phyloP scores from a whole-genome alignment of 2,113 vertebrate species.

The Neoarius graeffei region DNA sequence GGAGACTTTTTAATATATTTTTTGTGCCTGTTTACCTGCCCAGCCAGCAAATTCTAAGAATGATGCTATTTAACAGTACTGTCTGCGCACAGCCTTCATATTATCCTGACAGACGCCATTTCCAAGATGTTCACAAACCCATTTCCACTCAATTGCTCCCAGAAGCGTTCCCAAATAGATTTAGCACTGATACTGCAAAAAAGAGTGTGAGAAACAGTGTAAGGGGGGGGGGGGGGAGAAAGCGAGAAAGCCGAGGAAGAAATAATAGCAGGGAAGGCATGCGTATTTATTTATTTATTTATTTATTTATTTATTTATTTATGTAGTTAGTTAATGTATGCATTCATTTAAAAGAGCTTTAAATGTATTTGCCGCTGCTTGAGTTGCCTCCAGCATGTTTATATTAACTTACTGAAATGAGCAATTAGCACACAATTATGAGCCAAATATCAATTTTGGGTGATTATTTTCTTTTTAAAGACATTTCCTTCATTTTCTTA shows the following conservation, averaged over 20 bases:
- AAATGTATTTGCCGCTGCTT: constrained; percentile 72
- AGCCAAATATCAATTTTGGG: constrained; percentile 66
- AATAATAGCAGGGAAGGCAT: not conserved
- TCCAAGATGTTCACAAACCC: constrained; percentile 75
- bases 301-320: not conserved
- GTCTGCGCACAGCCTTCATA: constrained; percentile 68
- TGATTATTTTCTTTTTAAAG: constrained; percentile 61
- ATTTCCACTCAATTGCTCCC: constrained; percentile 77
- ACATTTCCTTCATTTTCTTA: constrained; percentile 6
- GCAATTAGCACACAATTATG: constrained; percentile 73
- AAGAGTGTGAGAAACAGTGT: constrained; percentile 60
- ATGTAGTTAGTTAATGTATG: constrained; percentile 46
- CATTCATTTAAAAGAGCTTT: constrained; percentile 68
- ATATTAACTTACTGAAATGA: constrained; percentile 67
- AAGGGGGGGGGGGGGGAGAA: constrained; percentile 30
- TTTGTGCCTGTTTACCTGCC: constrained; percentile 47
- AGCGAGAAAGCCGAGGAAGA: not conserved
- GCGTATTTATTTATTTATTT: not conserved
- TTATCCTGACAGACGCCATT: constrained; percentile 73
- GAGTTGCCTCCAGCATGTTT: constrained; percentile 75
- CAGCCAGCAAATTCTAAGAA: constrained; percentile 58
- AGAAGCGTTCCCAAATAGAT: constrained; percentile 77
- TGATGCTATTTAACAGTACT: constrained; percentile 70
- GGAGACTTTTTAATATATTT: not conserved
- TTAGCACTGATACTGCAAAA: constrained; percentile 73